Evolutionary conservation across 1,140 invertebrate genomes (phyloP).

Genomic region (Callitettix versicolor): DNA sequence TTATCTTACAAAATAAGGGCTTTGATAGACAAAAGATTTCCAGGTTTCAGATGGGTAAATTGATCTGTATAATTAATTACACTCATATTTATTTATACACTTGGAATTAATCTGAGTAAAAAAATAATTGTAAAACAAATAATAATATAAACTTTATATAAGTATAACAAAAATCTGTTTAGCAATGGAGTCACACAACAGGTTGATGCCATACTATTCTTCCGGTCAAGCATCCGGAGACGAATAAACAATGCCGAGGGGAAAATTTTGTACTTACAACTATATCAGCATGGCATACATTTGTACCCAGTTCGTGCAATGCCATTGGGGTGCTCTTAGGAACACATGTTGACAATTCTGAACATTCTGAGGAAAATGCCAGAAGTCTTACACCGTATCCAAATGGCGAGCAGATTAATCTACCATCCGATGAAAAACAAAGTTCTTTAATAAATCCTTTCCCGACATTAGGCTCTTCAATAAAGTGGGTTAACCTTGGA

Average conservation of each 20-base stretch:
- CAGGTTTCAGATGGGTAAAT: too few species aligned
- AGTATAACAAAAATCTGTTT: too few species aligned
- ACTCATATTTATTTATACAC: too few species aligned
- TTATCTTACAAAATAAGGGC: too few species aligned
- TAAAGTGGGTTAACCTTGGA: conserved; percentile 69
- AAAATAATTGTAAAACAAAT: too few species aligned
- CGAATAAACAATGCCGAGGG: conserved; percentile 69
- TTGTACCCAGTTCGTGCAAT: conserved; percentile 52
- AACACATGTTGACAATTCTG: conserved; percentile 63
- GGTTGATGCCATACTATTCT: conserved; percentile 86
- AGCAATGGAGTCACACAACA: conserved; percentile 25
- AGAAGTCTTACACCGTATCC: conserved; percentile 72
- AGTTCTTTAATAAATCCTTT: conserved; percentile 50
- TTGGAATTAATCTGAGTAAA: too few species aligned
- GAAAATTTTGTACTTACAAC: conserved; percentile 89
- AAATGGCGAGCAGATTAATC: conserved; percentile 81
- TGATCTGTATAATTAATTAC: too few species aligned
- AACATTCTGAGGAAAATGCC: conserved; percentile 64
- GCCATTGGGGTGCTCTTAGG: conserved; percentile 34
- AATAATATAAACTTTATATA: too few species aligned
- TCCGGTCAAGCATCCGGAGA: conserved; percentile 78
- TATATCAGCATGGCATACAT: conserved; percentile 64
- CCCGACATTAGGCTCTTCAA: conserved; percentile 78
- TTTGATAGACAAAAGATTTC: too few species aligned
- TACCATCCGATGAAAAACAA: conserved; percentile 79